Percentiles rank a stretch among this genome's conserved stretches.
Evolutionary conservation across 2,888 invertebrate genomes (phyloP).

Genomic region (Palloptera scutellata): DNA sequence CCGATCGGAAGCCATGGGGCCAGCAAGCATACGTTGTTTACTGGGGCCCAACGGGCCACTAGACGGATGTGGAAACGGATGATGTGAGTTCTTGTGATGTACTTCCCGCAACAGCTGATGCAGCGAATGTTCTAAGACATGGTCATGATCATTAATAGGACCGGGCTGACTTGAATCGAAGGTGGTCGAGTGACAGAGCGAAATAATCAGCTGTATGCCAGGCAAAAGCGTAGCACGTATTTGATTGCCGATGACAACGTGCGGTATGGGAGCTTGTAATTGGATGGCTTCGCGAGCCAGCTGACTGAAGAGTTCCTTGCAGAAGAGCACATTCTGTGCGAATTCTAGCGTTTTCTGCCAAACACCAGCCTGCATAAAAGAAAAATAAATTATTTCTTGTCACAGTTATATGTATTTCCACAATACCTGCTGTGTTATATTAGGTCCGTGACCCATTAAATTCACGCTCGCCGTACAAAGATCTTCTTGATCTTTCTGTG

Average conservation of each 20-base stretch:
- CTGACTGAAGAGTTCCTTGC: constrained; percentile 94
- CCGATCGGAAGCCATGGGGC: constrained; percentile 87
- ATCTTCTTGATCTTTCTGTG: constrained; percentile 94
- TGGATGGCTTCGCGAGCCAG: constrained; percentile 95
- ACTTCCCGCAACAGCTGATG: constrained; percentile 93
- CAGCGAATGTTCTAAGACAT: constrained; percentile 94
- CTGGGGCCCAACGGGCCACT: constrained; percentile 94
- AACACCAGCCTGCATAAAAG: constrained; percentile 65
- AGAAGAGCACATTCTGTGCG: constrained; percentile 96
- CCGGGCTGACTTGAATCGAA: constrained; percentile 65
- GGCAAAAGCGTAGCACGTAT: constrained; percentile 95
- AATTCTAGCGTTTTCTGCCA: constrained; percentile 98
- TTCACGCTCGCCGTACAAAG: constrained; percentile 85
- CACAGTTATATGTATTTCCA: not conserved
- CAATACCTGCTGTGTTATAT: constrained; percentile 69
- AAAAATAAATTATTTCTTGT: not conserved
- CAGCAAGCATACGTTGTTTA: constrained; percentile 88
- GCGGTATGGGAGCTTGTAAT: constrained; percentile 90
- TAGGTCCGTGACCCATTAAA: constrained; percentile 78
- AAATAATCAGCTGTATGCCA: constrained; percentile 91
- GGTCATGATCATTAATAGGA: constrained; percentile 81
- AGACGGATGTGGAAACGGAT: constrained; percentile 94
- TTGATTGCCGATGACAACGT: constrained; percentile 96
- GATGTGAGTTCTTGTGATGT: constrained; percentile 91
- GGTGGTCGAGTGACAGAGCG: constrained; percentile 85